Evolutionary conservation across 1,140 invertebrate genomes (phyloP).

Genomic region (Galleria mellonella): DNA sequence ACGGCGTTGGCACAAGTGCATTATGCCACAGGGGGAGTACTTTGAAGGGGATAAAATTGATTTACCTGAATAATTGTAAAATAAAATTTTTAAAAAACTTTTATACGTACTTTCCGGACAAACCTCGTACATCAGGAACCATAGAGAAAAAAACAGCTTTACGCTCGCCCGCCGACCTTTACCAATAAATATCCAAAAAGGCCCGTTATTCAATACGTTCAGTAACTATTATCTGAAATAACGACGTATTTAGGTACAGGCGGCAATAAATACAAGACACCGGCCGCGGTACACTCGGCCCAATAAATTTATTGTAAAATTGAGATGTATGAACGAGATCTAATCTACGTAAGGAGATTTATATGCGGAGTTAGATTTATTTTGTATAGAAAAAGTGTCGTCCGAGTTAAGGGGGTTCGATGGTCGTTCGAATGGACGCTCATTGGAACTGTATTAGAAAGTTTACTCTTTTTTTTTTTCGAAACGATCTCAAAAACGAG

Average conservation of each 20-base stretch:
- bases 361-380: conserved; percentile 51
- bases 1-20: no score
- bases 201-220: conserved; percentile 37
- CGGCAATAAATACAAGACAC: conserved; percentile 40
- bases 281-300: conserved; percentile 26
- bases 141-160: conserved; percentile 5
- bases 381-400: conserved; percentile 28
- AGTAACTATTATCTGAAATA: conserved; percentile 38
- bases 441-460: no score
- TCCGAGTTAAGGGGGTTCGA: conserved; percentile 22
- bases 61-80: no score
- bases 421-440: background rate
- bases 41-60: no score
- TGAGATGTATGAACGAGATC: conserved; percentile 61
- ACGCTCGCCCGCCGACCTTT: conserved; percentile 22
- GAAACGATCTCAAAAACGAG: no score
- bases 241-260: conserved; percentile 54
- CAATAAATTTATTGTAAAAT: conserved; percentile 65
- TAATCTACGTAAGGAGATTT: conserved; percentile 51
- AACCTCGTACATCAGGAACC: conserved; percentile 1
- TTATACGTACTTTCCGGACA: no score
- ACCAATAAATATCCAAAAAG: conserved; percentile 33
- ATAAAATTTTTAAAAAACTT: no score
- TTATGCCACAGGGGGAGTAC: no score
- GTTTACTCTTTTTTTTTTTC: no score